Conservation (phyloP, 2,797 vertebrate genomes). For the Acanthurus leucopareius region DNA sequence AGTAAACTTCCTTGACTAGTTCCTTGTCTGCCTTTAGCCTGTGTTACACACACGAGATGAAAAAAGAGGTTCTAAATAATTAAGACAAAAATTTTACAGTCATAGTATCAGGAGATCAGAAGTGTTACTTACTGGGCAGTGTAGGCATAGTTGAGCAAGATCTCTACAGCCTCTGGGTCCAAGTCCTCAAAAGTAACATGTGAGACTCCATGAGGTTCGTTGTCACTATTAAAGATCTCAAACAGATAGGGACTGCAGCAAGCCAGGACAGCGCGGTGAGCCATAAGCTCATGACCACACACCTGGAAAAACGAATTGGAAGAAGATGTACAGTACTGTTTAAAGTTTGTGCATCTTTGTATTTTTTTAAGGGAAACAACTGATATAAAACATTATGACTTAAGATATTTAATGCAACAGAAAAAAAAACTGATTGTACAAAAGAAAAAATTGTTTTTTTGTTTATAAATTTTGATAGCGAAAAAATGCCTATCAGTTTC, state of each 20-base stretch:
- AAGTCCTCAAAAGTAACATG: slow-evolving; percentile 98
- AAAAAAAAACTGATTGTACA: not conserved
- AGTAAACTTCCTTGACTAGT: slow-evolving; percentile 97
- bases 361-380: not conserved
- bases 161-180: slow-evolving; percentile 97
- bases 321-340: not conserved
- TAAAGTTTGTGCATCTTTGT: no score
- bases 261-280: slow-evolving; percentile 96
- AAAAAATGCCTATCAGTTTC: no score
- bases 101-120: slow-evolving; percentile 2
- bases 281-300: slow-evolving; percentile 97
- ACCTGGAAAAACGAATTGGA: slow-evolving; percentile 83
- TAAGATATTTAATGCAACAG: not conserved
- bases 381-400: not conserved
- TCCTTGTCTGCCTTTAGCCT: slow-evolving; percentile 98
- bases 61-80: slow-evolving; percentile 47
- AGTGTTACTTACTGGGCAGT: slow-evolving; percentile 94
- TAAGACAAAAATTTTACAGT: not conserved
- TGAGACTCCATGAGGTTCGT: slow-evolving; percentile 93
- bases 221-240: slow-evolving; percentile 98
- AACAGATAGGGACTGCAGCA: slow-evolving; percentile 99
- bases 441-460: no score
- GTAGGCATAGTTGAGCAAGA: slow-evolving; percentile 97
- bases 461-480: no score
- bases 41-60: slow-evolving; percentile 14